These are phyloP conservation scores for Ophioninae sp. DNA, from an alignment of 2,888 invertebrate species.

Conservation along the genomic window DNA sequence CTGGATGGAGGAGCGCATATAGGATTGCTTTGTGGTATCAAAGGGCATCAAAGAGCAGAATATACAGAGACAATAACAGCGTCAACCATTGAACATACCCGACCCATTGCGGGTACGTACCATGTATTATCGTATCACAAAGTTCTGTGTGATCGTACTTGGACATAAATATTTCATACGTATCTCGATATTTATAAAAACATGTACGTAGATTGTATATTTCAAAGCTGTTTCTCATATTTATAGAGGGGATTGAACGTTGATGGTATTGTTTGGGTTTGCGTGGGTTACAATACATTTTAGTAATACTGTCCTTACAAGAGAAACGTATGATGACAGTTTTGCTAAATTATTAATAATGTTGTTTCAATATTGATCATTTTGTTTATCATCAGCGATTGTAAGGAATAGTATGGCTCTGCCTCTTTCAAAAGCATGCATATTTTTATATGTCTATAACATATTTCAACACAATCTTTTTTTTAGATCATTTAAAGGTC, in stretches of 20 bases:
- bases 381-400: neutral
- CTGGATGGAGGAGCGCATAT: conserved; percentile 3
- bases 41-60: conserved; percentile 45
- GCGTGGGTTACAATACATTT: no score
- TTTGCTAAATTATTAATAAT: neutral
- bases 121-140: conserved; percentile 27
- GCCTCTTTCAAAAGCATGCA: neutral
- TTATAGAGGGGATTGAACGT: no score
- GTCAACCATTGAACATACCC: neutral
- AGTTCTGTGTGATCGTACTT: conserved; percentile 10
- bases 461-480: no score
- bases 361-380: neutral
- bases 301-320: neutral
- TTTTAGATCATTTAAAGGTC: no score
- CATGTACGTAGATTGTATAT: no score
- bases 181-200: no score
- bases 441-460: no score
- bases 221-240: no score
- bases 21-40: conserved; percentile 22
- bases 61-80: conserved; percentile 36
- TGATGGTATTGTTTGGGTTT: no score
- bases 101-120: neutral
- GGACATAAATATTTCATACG: neutral
- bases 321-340: neutral
- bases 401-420: neutral